Conservation (phyloP, 2,888 invertebrate species). For the Acanthosoma haemorrhoidale region DNA sequence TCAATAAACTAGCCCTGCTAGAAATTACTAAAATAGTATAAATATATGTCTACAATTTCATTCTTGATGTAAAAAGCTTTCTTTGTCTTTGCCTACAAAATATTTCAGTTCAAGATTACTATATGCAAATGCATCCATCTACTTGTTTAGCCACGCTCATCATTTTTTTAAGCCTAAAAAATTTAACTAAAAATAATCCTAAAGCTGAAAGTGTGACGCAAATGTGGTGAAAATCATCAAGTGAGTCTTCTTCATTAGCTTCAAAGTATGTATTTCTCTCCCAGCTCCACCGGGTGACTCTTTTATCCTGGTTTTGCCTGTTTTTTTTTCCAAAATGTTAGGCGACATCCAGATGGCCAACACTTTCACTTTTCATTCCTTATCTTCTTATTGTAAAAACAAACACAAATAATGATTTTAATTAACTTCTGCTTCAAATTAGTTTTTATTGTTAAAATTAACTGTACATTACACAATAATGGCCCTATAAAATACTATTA, state of each 20-base stretch:
- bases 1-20: not conserved
- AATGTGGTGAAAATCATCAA: not conserved
- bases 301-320: too few species aligned
- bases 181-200: not conserved
- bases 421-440: too few species aligned
- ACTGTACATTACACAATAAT: too few species aligned
- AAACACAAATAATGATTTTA: too few species aligned
- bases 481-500: too few species aligned
- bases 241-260: not conserved
- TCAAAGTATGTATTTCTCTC: not conserved
- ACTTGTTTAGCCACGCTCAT: conserved; percentile 13
- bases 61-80: not conserved
- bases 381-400: too few species aligned
- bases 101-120: not conserved
- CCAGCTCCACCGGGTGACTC: too few species aligned
- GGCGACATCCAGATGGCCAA: too few species aligned
- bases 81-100: not conserved
- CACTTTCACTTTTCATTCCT: too few species aligned
- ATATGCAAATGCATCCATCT: not conserved
- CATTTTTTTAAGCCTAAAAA: not conserved
- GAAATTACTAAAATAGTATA: conserved; percentile 11
- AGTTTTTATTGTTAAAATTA: too few species aligned
- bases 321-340: too few species aligned
- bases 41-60: conserved; percentile 1
- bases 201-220: not conserved